Conservation (phyloP, 1,140 invertebrate genomes). For the Drosophila dunni region DNA sequence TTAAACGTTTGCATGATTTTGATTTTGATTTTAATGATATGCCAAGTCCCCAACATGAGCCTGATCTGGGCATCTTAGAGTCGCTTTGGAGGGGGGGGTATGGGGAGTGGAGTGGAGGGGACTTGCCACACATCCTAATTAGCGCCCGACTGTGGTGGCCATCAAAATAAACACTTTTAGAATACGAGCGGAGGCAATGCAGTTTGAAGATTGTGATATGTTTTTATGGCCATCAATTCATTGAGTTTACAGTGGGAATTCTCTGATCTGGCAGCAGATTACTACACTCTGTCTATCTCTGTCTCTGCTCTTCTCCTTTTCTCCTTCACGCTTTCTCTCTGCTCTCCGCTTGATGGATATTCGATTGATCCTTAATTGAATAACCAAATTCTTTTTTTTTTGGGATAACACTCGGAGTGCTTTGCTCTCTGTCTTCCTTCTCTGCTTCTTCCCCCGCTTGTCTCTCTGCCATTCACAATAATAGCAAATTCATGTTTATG, state of each 20-base stretch:
- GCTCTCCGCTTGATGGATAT: slow-evolving; percentile 43
- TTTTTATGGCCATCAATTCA: slow-evolving; percentile 69
- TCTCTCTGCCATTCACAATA: slow-evolving; percentile 43
- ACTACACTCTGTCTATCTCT: background rate
- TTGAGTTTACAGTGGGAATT: slow-evolving; percentile 74
- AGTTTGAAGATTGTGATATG: slow-evolving; percentile 58
- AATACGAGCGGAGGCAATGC: slow-evolving; percentile 62
- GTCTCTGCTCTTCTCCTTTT: too few relatives aligned
- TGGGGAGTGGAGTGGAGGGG: background rate
- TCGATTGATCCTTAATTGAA: slow-evolving; percentile 51
- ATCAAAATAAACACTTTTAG: slow-evolving; percentile 82
- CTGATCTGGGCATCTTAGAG: slow-evolving; percentile 14
- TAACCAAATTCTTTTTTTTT: slow-evolving; percentile 44
- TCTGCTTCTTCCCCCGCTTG: background rate
- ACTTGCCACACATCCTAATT: slow-evolving; percentile 69
- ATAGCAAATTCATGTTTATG: slow-evolving; percentile 76
- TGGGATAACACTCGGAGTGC: slow-evolving; percentile 35
- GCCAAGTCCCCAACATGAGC: slow-evolving; percentile 18
- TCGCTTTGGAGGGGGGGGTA: background rate
- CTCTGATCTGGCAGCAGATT: slow-evolving; percentile 41
- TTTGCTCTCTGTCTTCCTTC: background rate
- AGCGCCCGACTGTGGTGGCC: slow-evolving; percentile 71
- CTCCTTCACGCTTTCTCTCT: background rate
- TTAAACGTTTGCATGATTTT: slow-evolving; percentile 83
- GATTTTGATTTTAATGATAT: slow-evolving; percentile 81